These are phyloP conservation scores for Onychomys arenicola DNA, from an alignment of 2,797 vertebrate species.

Conservation along the genomic window DNA sequence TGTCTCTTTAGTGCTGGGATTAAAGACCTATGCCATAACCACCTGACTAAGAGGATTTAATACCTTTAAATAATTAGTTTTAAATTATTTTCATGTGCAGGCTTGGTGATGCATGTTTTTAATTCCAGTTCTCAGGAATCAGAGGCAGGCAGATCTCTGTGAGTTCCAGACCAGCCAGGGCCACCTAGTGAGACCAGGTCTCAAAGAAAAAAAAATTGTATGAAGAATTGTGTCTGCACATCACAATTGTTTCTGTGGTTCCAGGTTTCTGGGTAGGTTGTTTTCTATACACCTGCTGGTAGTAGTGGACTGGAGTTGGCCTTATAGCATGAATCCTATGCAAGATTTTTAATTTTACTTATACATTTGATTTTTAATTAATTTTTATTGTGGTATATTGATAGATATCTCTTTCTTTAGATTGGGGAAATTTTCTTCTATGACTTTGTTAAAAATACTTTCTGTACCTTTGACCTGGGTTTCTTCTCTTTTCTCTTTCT, in stretches of 20 bases:
- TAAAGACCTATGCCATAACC: background rate
- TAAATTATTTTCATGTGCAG: background rate
- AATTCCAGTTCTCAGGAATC: background rate
- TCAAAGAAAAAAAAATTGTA: background rate
- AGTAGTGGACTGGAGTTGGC: background rate
- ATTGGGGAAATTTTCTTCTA: background rate
- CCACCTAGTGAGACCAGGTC: background rate
- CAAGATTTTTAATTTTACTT: background rate
- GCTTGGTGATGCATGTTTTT: background rate
- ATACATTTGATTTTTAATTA: background rate
- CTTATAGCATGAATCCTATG: background rate
- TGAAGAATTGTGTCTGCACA: background rate
- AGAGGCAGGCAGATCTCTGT: background rate
- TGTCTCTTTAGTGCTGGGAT: background rate
- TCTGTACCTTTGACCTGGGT: background rate
- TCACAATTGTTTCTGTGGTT: conserved; percentile 10
- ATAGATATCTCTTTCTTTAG: background rate
- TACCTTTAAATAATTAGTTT: conserved; percentile 26
- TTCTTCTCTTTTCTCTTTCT: background rate
- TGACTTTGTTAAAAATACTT: background rate
- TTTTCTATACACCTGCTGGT: background rate
- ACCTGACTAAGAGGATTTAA: background rate
- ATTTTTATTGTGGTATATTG: background rate
- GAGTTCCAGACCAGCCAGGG: background rate
- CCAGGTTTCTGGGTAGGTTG: background rate